Evolutionary conservation across 2,888 invertebrate species (phyloP), one percentile per base, ranked within the genome.

Genomic region (Leucophenga maculata): DNA sequence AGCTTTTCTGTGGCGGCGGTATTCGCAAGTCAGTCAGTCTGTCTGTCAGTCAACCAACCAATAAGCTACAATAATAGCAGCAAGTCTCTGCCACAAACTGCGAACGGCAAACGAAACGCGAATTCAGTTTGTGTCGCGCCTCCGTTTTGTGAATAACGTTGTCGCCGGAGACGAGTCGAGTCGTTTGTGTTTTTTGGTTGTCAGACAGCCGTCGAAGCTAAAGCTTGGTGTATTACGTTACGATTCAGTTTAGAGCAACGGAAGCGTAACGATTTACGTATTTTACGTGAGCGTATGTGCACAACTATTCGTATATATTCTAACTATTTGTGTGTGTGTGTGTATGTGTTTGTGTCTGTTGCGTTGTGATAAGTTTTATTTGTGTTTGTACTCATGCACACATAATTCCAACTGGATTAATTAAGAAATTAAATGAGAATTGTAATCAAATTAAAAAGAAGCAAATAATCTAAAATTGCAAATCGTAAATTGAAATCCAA

Each of bases 111-210:
- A 48, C 73, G 67, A 73, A 83, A 79, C 79, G 79, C 80, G 81
- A 78, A 76, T 81, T 85, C 81, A 86, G 85, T 85, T 84, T 77
- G 85, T 83, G 83, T 85, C 86, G 86, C 80, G 85, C 86, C 78
- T 85, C 85, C 82, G 86, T 77, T 80, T 80, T 84, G 85, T 80
- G 80, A 82, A 83, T 85, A 79, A 76, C 83, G 75, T 16, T 22
- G 22, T 64, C 60, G 60, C 46, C 62, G 62, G 44, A 6, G n/a
- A n/a, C n/a, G n/a, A n/a, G n/a, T n/a, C n/a, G n/a, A n/a, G 20
- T 46, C 22, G 62, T 62, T 46, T 18, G 62, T 9, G 62, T 62
- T 18, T 22, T n/a, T 11, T 59, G 39, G 62, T 46, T 22, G 62
- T 62, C 14, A 9, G 9, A 13, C 16, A 20, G 50, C 26, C 26